A percentile compares a stretch with the other conserved stretches of the same genome.
Evolutionary conservation across 2,888 invertebrate species (phyloP).

Genomic region (Tineola bisselliella): DNA sequence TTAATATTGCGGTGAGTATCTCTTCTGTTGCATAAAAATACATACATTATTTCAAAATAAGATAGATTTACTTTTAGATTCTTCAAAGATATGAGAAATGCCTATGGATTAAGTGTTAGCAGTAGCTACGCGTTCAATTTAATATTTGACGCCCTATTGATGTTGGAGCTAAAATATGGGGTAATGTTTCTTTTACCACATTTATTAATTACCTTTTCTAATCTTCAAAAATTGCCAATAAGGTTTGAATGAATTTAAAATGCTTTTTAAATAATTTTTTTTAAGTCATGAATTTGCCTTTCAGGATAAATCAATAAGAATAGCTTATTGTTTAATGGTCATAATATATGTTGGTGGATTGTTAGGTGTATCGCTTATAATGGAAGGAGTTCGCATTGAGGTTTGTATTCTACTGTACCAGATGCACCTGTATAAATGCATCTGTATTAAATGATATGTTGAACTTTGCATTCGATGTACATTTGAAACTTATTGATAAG

Average conservation of each 20-base stretch:
- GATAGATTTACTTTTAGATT: conserved; percentile 21
- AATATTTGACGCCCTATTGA: conserved; percentile 28
- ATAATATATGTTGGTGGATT: conserved; percentile 26
- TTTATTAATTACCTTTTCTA: too few relatives aligned
- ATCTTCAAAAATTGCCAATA: too few relatives aligned
- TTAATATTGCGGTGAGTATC: conserved; percentile 27
- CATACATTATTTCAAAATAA: too few relatives aligned
- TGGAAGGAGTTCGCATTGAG: conserved; percentile 25
- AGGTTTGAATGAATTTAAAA: too few relatives aligned
- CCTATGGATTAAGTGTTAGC: conserved; percentile 29
- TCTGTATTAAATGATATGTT: too few relatives aligned
- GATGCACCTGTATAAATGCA: too few relatives aligned
- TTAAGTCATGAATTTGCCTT: background rate
- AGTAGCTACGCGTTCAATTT: conserved; percentile 31
- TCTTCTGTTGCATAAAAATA: too few relatives aligned
- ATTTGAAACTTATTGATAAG: too few relatives aligned
- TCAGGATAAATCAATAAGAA: conserved; percentile 21
- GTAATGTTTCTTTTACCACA: conserved; percentile 23
- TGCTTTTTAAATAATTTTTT: too few relatives aligned
- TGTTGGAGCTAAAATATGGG: conserved; percentile 30
- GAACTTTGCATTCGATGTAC: too few relatives aligned
- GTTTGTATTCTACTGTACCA: too few relatives aligned
- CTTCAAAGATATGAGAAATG: conserved; percentile 26
- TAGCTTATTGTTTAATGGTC: conserved; percentile 18
- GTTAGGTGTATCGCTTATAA: conserved; percentile 26